phyloP scores from a whole-genome alignment of 2,797 vertebrate genomes.

The Cheirogaleus major region DNA sequence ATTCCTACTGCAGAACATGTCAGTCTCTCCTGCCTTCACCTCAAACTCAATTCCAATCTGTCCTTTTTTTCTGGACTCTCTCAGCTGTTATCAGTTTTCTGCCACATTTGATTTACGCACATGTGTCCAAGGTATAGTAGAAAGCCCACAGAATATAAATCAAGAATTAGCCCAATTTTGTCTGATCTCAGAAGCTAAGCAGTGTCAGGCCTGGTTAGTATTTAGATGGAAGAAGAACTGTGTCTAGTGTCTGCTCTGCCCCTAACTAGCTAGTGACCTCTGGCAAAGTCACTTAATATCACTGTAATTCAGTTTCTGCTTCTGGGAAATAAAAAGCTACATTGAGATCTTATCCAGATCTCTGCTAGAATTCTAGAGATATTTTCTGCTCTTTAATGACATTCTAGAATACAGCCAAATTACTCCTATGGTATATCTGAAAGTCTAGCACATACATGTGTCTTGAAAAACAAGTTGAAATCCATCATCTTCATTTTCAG shows the following conservation, averaged over 20 bases:
- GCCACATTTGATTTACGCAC: background rate
- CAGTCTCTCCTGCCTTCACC: background rate
- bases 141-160: background rate
- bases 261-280: background rate
- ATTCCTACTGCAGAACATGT: background rate
- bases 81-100: background rate
- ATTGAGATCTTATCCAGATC: conserved; percentile 22
- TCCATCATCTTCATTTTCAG: conserved; percentile 6
- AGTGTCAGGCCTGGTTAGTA: background rate
- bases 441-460: background rate
- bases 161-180: background rate
- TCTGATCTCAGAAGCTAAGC: background rate
- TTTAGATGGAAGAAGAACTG: background rate
- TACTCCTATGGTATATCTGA: background rate
- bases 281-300: background rate
- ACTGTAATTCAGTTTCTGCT: background rate
- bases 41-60: background rate
- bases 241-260: background rate
- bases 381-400: conserved; percentile 41
- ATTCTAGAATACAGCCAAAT: conserved; percentile 31
- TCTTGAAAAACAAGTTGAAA: conserved; percentile 7
- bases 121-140: background rate
- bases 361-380: conserved; percentile 25
- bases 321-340: conserved; percentile 53
- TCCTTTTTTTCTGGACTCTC: background rate